A percentile compares a stretch with the other conserved stretches of the same genome.
phyloP scores from a whole-genome alignment of 92 coral and sea anemone genomes.

The Scolanthus callimorphus region DNA sequence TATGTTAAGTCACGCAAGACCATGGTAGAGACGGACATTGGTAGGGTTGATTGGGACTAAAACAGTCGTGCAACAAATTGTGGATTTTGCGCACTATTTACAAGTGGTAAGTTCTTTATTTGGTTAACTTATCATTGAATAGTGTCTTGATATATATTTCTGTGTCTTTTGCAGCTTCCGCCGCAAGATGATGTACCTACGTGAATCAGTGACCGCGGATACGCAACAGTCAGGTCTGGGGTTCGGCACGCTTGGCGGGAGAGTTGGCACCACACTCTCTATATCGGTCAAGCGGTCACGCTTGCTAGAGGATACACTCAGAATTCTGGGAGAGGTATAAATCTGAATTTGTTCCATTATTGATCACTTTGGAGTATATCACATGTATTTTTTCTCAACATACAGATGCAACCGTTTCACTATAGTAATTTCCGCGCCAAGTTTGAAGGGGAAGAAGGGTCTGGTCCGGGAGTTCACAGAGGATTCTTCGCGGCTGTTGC shows the following conservation, averaged over 20 bases:
- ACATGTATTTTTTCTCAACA: too few species aligned
- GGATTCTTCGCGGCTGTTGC: conserved; percentile 95
- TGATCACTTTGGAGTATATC: too few species aligned
- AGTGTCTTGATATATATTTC: too few species aligned
- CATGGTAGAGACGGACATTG: too few species aligned
- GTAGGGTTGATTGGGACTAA: too few species aligned
- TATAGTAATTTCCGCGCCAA: conserved; percentile 89
- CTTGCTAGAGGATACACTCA: conserved; percentile 73
- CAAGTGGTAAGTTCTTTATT: too few species aligned
- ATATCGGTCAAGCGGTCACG: conserved; percentile 70
- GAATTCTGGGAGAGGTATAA: conserved; percentile 92
- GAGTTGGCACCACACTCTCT: conserved; percentile 85
- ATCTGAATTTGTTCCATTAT: too few species aligned
- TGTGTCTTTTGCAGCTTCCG: too few species aligned
- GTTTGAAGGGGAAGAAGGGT: conserved; percentile 95
- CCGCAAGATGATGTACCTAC: conserved; percentile 68
- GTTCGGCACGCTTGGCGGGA: conserved; percentile 69
- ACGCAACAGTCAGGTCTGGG: conserved; percentile 71
- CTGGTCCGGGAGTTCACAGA: conserved; percentile 93
- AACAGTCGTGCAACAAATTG: too few species aligned
- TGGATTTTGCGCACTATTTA: too few species aligned
- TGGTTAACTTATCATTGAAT: too few species aligned
- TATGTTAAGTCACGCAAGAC: too few species aligned
- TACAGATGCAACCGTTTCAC: conserved; percentile 85
- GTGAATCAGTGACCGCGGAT: conserved; percentile 77